Evolutionary conservation across 2,113 vertebrate species (phyloP).

Genomic region (Catagonus wagneri): DNA sequence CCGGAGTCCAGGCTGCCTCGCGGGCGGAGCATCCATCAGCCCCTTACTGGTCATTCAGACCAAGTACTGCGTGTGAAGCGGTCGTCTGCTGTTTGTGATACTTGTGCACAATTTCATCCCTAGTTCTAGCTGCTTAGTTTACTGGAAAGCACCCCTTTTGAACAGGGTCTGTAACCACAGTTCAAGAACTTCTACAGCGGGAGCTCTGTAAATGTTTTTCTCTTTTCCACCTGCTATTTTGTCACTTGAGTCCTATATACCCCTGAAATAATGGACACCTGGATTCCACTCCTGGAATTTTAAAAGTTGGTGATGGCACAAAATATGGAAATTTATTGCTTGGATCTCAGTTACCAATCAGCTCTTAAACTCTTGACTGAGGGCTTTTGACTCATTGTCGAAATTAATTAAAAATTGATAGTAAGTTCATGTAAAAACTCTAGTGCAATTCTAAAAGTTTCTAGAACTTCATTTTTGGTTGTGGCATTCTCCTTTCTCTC

Average conservation of each 20-base stretch:
- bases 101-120: not conserved
- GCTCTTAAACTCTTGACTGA: not conserved
- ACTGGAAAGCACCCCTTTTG: not conserved
- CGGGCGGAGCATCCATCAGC: constrained; percentile 45
- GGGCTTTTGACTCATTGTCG: constrained; percentile 19
- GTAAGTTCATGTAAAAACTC: constrained; percentile 17
- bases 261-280: not conserved
- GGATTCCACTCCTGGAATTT: not conserved
- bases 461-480: constrained; percentile 33
- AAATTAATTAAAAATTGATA: constrained; percentile 44
- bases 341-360: not conserved
- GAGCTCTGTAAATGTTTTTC: not conserved
- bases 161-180: not conserved
- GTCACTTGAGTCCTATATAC: not conserved
- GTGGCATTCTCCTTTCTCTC: not conserved
- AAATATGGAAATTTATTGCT: not conserved
- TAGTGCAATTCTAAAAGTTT: constrained; percentile 18
- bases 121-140: not conserved
- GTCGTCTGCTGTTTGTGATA: not conserved
- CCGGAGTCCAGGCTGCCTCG: constrained; percentile 67
- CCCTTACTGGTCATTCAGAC: not conserved
- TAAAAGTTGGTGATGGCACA: not conserved
- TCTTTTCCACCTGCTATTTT: not conserved
- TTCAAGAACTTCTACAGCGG: not conserved
- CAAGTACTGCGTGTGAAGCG: not conserved